Base-by-base conservation (phyloP, 2,113 vertebrate species). In the Coreoperca whiteheadi region DNA sequence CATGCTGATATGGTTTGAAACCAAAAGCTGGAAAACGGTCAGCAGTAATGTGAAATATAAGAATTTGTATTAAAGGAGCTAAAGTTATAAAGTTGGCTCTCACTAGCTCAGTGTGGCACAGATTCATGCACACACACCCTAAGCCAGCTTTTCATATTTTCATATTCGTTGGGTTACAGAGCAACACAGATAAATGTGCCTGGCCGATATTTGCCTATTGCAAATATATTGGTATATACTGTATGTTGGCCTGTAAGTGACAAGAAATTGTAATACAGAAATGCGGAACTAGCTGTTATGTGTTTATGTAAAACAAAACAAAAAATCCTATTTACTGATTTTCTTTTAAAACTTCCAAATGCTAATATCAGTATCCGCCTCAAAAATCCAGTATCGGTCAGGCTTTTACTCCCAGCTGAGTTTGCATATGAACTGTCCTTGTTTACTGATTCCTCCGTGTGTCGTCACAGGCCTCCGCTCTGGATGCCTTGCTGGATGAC, bases 401-500 rank as follows among this genome's bases (percentile, higher is more conserved):
- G 8, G 1, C 30, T 10, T 10, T 60, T 16, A 48, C 34, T 61
- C 37, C 18, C 28, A 14, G 18, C 14, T 37, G 30, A 48, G 14
- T 64, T 30, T 28, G 25, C 48, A 53, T 30, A 7, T 32, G 11
- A 2, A 3, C 4, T 34, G 4, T 28, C 6, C 30, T 32, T 54
- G 32, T 64, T 16, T 30, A 41, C 57, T 56, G 30, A 46, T 59
- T 73, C 20, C n/a, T 76, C 15, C 48, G 0, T 67, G 34, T 81
- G 2, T 76, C 54, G 51, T 1, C n/a, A 0, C 90, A 98, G 97
- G 97, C 96, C 0, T 97, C 97, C 0, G 97, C 96, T 16, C 93
- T 98, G 86, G 97, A 98, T 72, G 97, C 96, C n/a, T 90, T 98
- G 91, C 92, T 98, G 82, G 97, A 98, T 0, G 97, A 98, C 91